A percentile compares a stretch with the other conserved stretches of the same genome.
phyloP scores from a whole-genome alignment of 2,888 invertebrate species.

The Argyra leucocephala region DNA sequence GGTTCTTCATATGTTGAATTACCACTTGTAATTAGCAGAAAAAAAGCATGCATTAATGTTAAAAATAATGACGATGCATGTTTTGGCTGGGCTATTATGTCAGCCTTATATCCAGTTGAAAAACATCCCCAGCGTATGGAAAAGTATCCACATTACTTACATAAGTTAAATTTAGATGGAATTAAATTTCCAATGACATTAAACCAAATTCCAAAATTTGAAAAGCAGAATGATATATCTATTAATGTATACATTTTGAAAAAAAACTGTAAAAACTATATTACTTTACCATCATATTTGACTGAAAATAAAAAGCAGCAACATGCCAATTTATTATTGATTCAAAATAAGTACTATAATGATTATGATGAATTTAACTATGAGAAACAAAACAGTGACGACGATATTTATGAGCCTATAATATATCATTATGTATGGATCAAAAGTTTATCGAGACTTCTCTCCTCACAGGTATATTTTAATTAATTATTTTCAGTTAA shows the following conservation, averaged over 20 bases:
- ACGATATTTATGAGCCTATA: too few species aligned
- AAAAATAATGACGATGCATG: conserved; percentile 27
- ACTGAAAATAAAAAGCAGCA: conserved; percentile 4
- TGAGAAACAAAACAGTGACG: background rate
- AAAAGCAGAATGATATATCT: conserved; percentile 22
- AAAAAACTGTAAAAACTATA: background rate
- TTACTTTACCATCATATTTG: background rate
- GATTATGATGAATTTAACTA: background rate
- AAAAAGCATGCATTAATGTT: conserved; percentile 27
- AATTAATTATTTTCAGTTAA: too few species aligned
- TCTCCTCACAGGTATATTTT: too few species aligned
- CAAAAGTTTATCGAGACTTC: too few species aligned
- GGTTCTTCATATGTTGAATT: conserved; percentile 13
- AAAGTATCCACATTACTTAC: conserved; percentile 19
- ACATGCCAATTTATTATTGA: conserved; percentile 13
- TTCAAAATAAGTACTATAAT: conserved; percentile 8
- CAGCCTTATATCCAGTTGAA: conserved; percentile 24
- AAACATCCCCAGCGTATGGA: conserved; percentile 18
- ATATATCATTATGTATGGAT: too few species aligned
- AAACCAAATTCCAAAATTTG: conserved; percentile 23
- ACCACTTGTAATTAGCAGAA: conserved; percentile 21
- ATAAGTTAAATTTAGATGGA: conserved; percentile 21
- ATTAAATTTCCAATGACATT: conserved; percentile 25
- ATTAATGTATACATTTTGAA: too few species aligned
- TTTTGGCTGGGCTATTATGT: conserved; percentile 27